These are phyloP conservation scores for Chelmon rostratus DNA, from an alignment of 2,797 vertebrate species.

Conservation along the genomic window DNA sequence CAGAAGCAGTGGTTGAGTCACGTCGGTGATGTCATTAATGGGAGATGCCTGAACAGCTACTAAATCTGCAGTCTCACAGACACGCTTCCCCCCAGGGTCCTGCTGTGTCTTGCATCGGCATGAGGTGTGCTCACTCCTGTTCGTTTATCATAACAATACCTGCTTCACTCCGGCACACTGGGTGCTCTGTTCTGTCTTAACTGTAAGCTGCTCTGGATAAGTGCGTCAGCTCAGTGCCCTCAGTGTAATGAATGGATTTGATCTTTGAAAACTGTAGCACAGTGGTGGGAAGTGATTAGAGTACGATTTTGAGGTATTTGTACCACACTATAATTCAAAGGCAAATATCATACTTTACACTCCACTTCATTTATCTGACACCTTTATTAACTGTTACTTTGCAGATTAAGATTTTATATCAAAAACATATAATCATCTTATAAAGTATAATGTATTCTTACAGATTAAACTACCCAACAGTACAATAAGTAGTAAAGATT, in stretches of 20 bases:
- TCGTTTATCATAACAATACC: constrained; percentile 48
- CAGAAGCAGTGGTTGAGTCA: constrained; percentile 72
- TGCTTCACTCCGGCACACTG: constrained; percentile 16
- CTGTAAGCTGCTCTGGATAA: constrained; percentile 12
- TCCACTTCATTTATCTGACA: not conserved
- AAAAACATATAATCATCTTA: not conserved
- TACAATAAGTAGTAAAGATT: not conserved
- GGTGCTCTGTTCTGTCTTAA: constrained; percentile 10
- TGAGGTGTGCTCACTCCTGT: constrained; percentile 50
- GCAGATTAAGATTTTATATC: not conserved
- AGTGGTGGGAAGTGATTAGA: not conserved
- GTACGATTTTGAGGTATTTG: not conserved
- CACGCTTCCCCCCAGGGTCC: constrained; percentile 31
- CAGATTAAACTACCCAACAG: not conserved
- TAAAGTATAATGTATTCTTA: not conserved
- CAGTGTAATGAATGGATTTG: not conserved
- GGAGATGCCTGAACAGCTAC: constrained; percentile 43
- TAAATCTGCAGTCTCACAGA: constrained; percentile 31
- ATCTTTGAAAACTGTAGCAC: not conserved
- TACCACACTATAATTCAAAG: not conserved
- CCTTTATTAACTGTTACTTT: not conserved
- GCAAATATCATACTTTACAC: too few relatives aligned
- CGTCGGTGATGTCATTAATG: constrained; percentile 64
- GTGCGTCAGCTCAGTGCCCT: not conserved
- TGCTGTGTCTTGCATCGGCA: constrained; percentile 71